Conservation (phyloP, 2,888 invertebrate genomes). For the Tenthredo livida region DNA sequence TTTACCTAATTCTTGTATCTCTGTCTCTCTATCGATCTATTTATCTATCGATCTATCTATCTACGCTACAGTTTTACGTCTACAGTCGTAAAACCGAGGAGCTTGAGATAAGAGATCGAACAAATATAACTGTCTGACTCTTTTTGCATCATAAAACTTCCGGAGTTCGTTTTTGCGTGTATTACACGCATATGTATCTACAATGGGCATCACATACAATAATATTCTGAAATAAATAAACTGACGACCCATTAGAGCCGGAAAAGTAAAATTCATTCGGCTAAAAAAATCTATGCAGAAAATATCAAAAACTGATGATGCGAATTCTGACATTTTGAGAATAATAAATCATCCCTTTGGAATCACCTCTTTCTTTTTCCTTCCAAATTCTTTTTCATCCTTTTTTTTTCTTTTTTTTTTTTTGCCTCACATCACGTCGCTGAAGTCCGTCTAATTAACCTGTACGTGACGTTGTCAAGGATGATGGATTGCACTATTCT, state of each 20-base stretch:
- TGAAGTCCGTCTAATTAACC: background rate
- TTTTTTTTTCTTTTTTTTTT: constrained; percentile 3
- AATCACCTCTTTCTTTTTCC: constrained; percentile 32
- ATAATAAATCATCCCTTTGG: background rate
- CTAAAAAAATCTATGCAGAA: background rate
- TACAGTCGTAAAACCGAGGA: constrained; percentile 3
- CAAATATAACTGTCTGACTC: background rate
- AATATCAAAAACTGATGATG: background rate
- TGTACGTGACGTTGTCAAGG: constrained; percentile 16
- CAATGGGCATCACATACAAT: background rate
- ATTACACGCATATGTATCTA: too few species aligned
- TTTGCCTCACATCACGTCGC: background rate
- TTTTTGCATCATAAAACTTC: background rate
- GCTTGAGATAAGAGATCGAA: background rate
- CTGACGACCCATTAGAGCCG: background rate
- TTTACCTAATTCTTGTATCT: background rate
- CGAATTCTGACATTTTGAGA: background rate
- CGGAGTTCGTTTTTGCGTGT: background rate
- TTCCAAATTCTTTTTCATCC: constrained; percentile 43
- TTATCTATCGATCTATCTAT: background rate
- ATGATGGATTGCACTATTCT: background rate
- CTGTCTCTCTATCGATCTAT: background rate
- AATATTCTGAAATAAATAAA: background rate
- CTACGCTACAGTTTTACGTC: background rate
- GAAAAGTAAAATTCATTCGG: background rate